Percentiles rank a stretch among this genome's conserved stretches.
Conservation (phyloP, 1,140 invertebrate genomes). For the Maniola jurtina region DNA sequence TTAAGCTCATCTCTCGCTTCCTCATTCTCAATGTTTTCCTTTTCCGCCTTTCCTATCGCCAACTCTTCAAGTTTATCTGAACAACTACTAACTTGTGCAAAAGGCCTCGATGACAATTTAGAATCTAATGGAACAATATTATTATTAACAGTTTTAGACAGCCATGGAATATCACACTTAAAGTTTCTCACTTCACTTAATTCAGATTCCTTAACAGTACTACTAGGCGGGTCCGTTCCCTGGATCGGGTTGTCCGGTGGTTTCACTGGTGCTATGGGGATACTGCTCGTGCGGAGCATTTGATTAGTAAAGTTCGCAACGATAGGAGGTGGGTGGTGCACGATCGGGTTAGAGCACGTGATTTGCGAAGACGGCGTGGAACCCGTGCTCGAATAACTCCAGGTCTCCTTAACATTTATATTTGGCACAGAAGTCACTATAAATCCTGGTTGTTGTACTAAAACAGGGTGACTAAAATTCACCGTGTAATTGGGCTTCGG, state of each 20-base stretch:
- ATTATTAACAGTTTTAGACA: constrained; percentile 75
- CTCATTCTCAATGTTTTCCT: constrained; percentile 31
- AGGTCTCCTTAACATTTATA: constrained; percentile 76
- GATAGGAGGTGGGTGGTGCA: constrained; percentile 58
- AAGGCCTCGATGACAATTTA: constrained; percentile 66
- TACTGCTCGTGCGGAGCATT: constrained; percentile 67
- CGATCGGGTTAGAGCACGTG: constrained; percentile 61
- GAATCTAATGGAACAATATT: constrained; percentile 67
- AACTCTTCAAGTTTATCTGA: constrained; percentile 57
- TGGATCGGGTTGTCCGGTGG: constrained; percentile 74
- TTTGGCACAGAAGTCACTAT: constrained; percentile 77
- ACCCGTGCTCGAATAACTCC: constrained; percentile 65
- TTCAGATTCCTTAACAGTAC: constrained; percentile 69
- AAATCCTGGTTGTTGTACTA: constrained; percentile 73
- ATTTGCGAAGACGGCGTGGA: constrained; percentile 55
- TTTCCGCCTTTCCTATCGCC: constrained; percentile 20
- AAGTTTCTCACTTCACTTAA: constrained; percentile 48
- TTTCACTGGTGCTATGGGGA: constrained; percentile 69
- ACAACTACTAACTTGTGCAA: constrained; percentile 67
- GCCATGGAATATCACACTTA: constrained; percentile 75
- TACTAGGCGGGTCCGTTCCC: constrained; percentile 69
- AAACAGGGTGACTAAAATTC: constrained; percentile 69
- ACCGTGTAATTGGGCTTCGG: constrained; percentile 72
- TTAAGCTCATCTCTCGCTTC: constrained; percentile 33
- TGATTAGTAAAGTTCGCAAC: constrained; percentile 56